phyloP scores from a whole-genome alignment of 1,140 invertebrate species.

The Zaprionus tsacasi region DNA sequence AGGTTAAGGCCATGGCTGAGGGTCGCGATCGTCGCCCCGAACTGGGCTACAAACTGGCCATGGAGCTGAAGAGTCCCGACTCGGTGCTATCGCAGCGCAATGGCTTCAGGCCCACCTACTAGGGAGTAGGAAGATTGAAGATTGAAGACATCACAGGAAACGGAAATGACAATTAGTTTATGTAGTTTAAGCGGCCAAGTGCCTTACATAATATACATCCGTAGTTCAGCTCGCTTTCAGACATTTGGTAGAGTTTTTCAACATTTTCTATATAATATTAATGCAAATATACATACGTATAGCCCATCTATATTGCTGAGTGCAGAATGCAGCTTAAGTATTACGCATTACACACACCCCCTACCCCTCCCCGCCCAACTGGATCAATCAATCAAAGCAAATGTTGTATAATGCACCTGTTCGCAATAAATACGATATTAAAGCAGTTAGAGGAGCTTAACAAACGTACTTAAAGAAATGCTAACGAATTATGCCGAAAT shows the following conservation, averaged over 20 bases:
- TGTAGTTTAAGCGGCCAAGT: constrained; percentile 44
- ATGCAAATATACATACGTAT: neutral
- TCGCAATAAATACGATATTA: neutral
- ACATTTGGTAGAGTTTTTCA: constrained; percentile 46
- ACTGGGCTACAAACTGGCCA: constrained; percentile 93
- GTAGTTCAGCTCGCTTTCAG: constrained; percentile 62
- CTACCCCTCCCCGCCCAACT: neutral
- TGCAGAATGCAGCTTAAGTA: constrained; percentile 53
- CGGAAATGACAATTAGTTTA: constrained; percentile 41
- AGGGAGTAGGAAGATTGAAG: too few relatives aligned
- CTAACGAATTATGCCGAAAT: constrained; percentile 19
- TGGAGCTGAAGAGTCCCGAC: constrained; percentile 90
- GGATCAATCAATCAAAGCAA: constrained; percentile 22
- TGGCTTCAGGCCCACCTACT: constrained; percentile 68
- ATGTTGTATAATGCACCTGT: constrained; percentile 48
- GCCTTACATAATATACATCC: too few relatives aligned
- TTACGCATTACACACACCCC: constrained; percentile 47
- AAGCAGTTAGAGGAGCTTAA: constrained; percentile 14
- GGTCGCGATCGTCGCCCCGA: constrained; percentile 93
- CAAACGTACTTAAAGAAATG: constrained; percentile 1
- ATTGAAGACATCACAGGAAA: constrained; percentile 23
- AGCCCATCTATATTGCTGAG: constrained; percentile 24
- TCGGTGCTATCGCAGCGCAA: constrained; percentile 82
- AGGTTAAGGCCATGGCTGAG: constrained; percentile 93
- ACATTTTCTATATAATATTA: constrained; percentile 9